A percentile compares a stretch with the other conserved stretches of the same genome.
phyloP scores from a whole-genome alignment of 2,113 vertebrate species.

The Megatriorchis doriae region DNA sequence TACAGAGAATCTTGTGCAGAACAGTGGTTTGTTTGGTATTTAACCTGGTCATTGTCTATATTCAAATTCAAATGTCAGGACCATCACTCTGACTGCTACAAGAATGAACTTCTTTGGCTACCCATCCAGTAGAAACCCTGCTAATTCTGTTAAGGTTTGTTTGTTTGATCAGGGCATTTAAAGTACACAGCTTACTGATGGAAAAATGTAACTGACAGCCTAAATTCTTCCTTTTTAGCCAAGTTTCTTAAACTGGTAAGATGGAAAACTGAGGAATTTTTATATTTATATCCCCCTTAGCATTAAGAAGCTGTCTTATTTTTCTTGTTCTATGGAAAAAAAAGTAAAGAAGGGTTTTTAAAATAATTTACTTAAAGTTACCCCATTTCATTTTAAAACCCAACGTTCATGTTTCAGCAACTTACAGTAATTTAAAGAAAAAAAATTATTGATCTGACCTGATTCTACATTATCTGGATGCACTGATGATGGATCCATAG shows the following conservation, averaged over 20 bases:
- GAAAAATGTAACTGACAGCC: not conserved
- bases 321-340: not conserved
- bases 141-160: not conserved
- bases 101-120: not conserved
- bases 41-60: not conserved
- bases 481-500: conserved; percentile 75
- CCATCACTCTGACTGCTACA: not conserved
- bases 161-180: not conserved
- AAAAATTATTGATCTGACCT: conserved; percentile 69
- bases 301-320: not conserved
- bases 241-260: not conserved
- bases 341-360: not conserved
- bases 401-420: not conserved
- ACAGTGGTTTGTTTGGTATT: not conserved
- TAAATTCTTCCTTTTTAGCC: not conserved
- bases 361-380: not conserved
- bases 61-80: not conserved
- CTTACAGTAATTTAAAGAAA: not conserved
- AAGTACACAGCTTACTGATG: not conserved
- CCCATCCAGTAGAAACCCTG: not conserved
- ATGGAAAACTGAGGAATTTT: not conserved
- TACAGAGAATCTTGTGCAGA: not conserved
- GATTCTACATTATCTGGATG: conserved; percentile 82
- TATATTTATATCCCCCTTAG: not conserved
- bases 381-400: not conserved